Base-by-base conservation (phyloP, 2,797 vertebrate genomes). In the Lerista edwardsae region DNA sequence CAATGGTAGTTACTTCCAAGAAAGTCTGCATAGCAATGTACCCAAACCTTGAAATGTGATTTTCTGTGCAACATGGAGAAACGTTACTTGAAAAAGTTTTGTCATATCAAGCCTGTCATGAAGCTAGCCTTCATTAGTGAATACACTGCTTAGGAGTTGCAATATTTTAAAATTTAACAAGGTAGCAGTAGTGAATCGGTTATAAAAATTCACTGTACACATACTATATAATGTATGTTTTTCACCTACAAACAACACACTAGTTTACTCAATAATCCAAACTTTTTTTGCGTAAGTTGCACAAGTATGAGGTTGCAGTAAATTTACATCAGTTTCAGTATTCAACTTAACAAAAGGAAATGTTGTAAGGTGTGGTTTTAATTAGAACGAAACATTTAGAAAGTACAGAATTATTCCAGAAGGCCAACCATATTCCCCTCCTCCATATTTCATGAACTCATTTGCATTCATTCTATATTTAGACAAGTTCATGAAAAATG, bases 381-480 rank as follows among this genome's bases (percentile, higher is more conserved):
- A 55, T 55, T 47, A 69, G 55, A 59, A 79, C 25, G 75, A 23
- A 79, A 34, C 55, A 75, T 55, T 47, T 47, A 59, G 55, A 91
- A 90, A 90, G 82, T 47, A 84, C 74, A 87, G 78, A 75, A 90
- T 62, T 80, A 34, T 79, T 39, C 81, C 34, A 91, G 41, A 91
- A 80, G 80, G 62, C 19, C 59, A 59, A 74, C 59, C 85, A 21
- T 87, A 80, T 89, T 65, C 82, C 74, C 75, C 79, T 84, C 72
- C 89, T 39, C 44, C 77, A 87, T 73, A 90, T 92, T 61, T 91
- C 89, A 84, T 44, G 89, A 91, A 94, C 80, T 86, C 80, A 89
- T 91, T 84, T 86, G 55, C 79, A 72, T 77, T 92, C 29, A 67
- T 88, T 86, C 82, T 94, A 73, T 77, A 88, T 79, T 0, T 89